These are phyloP conservation scores for Abrostola tripartita DNA, from an alignment of 2,888 invertebrate species.

Conservation along the genomic window DNA sequence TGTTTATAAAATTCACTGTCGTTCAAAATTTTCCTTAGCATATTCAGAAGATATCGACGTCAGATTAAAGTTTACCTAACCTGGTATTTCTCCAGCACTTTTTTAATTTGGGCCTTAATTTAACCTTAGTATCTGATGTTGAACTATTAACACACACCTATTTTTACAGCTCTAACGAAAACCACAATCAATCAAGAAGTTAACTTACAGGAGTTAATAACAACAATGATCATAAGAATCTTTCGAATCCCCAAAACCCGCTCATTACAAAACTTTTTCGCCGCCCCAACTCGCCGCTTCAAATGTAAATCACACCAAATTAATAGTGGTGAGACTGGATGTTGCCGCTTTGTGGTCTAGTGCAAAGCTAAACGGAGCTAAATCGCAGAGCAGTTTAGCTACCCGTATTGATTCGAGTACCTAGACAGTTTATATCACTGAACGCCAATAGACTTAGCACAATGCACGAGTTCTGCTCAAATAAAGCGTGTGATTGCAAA, in stretches of 20 bases:
- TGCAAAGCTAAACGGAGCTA: conserved; percentile 57
- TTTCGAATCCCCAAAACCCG: not conserved
- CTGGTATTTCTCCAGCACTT: no score
- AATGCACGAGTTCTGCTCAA: conserved; percentile 43
- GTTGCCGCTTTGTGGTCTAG: conserved; percentile 57
- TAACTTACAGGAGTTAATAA: not conserved
- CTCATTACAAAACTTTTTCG: not conserved
- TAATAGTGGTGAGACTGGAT: conserved; percentile 55
- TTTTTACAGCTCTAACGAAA: no score
- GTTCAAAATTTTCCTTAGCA: no score
- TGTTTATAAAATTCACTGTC: no score
- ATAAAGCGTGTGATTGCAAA: conserved; percentile 45
- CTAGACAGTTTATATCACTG: conserved; percentile 51
- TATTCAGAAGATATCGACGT: no score
- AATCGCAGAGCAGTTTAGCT: conserved; percentile 58
- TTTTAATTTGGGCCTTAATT: no score
- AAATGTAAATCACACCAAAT: conserved; percentile 56
- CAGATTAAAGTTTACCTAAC: no score
- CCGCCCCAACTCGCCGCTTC: conserved; percentile 8
- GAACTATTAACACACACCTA: no score
- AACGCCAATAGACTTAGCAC: conserved; percentile 45
- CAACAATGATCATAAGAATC: not conserved
- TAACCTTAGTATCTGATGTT: no score
- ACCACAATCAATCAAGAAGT: no score
- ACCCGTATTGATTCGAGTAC: conserved; percentile 60